These are phyloP conservation scores for Stenolophus ochropezus DNA, from an alignment of 2,888 invertebrate species.

Conservation along the genomic window DNA sequence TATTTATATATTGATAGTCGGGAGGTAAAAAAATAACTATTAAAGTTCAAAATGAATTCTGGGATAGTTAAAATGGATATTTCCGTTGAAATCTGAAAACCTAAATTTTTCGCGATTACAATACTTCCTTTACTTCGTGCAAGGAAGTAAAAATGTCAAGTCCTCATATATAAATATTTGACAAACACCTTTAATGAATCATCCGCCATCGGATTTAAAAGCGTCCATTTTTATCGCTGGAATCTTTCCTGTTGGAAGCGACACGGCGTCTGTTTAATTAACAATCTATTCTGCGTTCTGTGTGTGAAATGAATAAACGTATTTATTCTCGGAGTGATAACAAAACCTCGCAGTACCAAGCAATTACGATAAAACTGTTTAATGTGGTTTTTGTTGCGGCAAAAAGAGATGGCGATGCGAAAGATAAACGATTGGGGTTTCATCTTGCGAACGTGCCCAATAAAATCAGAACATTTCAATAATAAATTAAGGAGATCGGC, in stretches of 20 bases:
- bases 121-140: too few relatives aligned
- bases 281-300: constrained; percentile 40
- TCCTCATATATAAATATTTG: background rate
- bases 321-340: constrained; percentile 52
- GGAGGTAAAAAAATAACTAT: too few relatives aligned
- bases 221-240: background rate
- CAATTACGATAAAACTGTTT: constrained; percentile 52
- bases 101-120: too few relatives aligned
- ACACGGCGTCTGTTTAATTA: constrained; percentile 45
- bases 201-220: background rate
- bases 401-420: constrained; percentile 46
- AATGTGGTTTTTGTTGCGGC: constrained; percentile 45
- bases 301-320: constrained; percentile 45
- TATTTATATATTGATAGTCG: too few relatives aligned
- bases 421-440: constrained; percentile 54
- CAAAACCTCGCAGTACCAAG: constrained; percentile 40
- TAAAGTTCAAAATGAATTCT: too few relatives aligned
- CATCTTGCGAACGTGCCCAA: constrained; percentile 11
- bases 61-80: too few relatives aligned
- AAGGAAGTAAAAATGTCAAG: too few relatives aligned
- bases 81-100: too few relatives aligned
- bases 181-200: background rate
- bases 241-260: background rate
- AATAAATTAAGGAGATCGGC: background rate
- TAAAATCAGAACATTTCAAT: background rate